Conservation (phyloP, 2,888 invertebrate species). For the Coelinius sp. region DNA sequence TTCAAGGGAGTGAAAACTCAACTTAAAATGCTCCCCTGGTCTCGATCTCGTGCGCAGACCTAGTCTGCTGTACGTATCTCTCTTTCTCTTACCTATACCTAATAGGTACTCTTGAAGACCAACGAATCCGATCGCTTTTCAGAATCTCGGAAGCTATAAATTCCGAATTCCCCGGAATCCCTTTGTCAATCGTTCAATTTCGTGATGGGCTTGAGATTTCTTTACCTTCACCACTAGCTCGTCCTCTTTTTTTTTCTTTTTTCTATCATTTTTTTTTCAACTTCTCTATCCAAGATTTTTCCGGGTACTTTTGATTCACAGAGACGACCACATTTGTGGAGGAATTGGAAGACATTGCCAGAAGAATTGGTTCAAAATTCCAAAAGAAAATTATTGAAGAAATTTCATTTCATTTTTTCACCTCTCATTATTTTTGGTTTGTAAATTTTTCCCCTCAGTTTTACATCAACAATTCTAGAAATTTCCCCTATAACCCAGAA, state of each 20-base stretch:
- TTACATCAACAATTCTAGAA: too few relatives aligned
- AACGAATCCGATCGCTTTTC: slow-evolving; percentile 32
- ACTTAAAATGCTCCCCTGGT: too few relatives aligned
- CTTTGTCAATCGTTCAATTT: slow-evolving; percentile 36
- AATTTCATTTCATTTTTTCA: not conserved
- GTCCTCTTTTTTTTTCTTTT: not conserved
- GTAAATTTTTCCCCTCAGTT: too few relatives aligned
- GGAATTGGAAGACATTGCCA: not conserved
- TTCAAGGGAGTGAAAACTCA: too few relatives aligned
- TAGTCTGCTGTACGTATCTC: not conserved
- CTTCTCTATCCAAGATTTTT: not conserved
- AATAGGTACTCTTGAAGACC: not conserved
- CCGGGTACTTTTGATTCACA: not conserved
- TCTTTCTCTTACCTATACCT: not conserved
- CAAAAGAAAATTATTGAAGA: not conserved
- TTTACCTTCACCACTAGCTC: not conserved
- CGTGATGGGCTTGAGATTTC: slow-evolving; percentile 24
- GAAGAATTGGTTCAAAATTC: not conserved
- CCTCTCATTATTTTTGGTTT: too few relatives aligned
- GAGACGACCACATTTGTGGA: not conserved
- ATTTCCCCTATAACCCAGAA: too few relatives aligned
- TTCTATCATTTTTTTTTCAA: not conserved
- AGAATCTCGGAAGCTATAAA: slow-evolving; percentile 30
- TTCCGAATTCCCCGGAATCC: slow-evolving; percentile 30
- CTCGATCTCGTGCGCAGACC: too few relatives aligned